Conservation (phyloP, 2,888 invertebrate genomes). For the Diloba caeruleocephala region DNA sequence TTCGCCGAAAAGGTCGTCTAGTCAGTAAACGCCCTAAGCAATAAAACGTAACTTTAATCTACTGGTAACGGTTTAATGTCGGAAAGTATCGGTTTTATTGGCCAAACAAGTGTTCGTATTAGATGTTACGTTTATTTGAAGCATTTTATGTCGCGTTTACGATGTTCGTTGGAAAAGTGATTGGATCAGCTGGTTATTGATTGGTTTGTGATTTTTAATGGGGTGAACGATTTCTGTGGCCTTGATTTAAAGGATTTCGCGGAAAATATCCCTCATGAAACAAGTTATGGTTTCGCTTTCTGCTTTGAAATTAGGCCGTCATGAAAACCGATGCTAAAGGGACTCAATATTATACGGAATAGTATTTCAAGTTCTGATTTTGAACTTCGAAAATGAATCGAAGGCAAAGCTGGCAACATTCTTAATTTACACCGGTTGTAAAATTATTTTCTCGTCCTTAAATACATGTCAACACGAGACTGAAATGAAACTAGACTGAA, state of each 20-base stretch:
- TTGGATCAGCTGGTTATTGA: slow-evolving; percentile 34
- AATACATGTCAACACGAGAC: no score
- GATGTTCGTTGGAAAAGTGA: slow-evolving; percentile 29
- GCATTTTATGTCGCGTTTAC: slow-evolving; percentile 51
- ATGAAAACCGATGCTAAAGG: neutral
- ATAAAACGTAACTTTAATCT: slow-evolving; percentile 52
- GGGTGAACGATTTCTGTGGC: neutral
- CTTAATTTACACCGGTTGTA: no score
- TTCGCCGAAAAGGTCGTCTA: neutral
- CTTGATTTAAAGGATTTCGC: neutral
- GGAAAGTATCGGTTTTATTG: slow-evolving; percentile 59
- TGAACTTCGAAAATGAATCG: no score
- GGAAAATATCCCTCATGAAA: no score
- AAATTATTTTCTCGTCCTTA: no score
- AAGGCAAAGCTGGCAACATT: no score
- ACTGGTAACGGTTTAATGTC: slow-evolving; percentile 58
- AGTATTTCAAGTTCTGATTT: no score
- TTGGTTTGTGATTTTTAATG: slow-evolving; percentile 17
- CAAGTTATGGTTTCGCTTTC: no score
- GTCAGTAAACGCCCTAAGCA: slow-evolving; percentile 18
- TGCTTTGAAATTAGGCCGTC: neutral
- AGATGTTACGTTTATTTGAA: slow-evolving; percentile 37
- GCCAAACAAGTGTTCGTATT: slow-evolving; percentile 56
- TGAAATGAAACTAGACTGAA: no score
- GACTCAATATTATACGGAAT: no score